Base-by-base conservation (phyloP, 1,140 invertebrate genomes). In the Zaprionus davidi region DNA sequence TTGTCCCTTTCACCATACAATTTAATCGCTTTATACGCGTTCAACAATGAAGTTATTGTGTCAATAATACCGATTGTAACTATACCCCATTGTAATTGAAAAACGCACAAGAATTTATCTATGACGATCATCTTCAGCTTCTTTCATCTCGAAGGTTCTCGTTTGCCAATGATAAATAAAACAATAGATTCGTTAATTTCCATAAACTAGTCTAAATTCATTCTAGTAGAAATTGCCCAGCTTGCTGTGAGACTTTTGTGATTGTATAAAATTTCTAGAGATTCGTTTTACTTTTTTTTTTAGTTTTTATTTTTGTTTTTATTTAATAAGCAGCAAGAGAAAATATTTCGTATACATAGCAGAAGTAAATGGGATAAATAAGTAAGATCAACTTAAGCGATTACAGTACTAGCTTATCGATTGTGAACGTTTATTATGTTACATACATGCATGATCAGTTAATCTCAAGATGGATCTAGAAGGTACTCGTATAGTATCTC, bases 1-100 rank as follows among this genome's bases (percentile, higher is more conserved):
- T 34, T 11, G 1, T 34, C 2, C 9, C 2, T 11, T 34, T 11
- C 31, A 3, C 2, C 9, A 34, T 34, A 34, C 9, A 34, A 9
- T 34, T 9, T 34, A 11, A 34, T 11, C 31, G 31, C 9, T 34
- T 34, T 34, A 3, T 11, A 34, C 2, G 31, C 31, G 31, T 34
- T 34, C 31, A 34, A 3, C 9, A 34, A 34, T 3, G 9, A 34
- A 34, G 31, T 34, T 44, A 22, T 5, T 17, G 41, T 55, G 28
- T 66, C 51, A 51, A 66, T 9, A n/a, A 20, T 6, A 28, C 15
- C 22, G n/a, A 66, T 56, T 26, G 28, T 17, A 20, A 66, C 3
- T 41, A 66, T 56, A 4, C 64, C 64, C 49, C 20, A 56, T 26
- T 56, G 56, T 17, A 66, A n/a, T 13, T 12, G 5, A 6, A 66